Percentiles rank a stretch among this genome's conserved stretches.
phyloP scores from a whole-genome alignment of 35 echinoderm and acorn worm species.

The Eucidaris tribuloides region DNA sequence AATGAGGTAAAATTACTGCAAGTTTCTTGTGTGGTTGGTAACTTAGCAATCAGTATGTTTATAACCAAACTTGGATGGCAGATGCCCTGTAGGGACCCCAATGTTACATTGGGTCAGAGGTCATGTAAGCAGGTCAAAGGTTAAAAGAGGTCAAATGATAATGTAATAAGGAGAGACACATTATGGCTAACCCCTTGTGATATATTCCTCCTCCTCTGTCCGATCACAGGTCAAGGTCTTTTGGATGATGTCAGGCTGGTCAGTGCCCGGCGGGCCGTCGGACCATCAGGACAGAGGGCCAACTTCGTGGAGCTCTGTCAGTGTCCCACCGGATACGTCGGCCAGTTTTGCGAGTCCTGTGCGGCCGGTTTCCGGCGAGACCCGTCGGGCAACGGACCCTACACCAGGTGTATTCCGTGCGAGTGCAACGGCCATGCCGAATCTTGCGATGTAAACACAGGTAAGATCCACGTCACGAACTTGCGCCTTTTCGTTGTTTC shows the following conservation, averaged over 20 bases:
- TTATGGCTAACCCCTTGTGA: too few relatives aligned
- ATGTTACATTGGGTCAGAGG: too few relatives aligned
- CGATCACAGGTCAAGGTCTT: conserved; percentile 62
- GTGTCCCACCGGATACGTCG: conserved; percentile 84
- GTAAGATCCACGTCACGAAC: too few relatives aligned
- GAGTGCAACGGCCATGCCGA: conserved; percentile 88
- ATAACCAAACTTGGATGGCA: too few relatives aligned
- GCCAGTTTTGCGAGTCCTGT: conserved; percentile 97
- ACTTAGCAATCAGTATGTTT: neutral
- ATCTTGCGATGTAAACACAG: conserved; percentile 77
- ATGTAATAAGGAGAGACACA: too few relatives aligned
- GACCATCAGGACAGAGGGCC: conserved; percentile 31
- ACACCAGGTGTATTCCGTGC: conserved; percentile 83
- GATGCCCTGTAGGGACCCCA: too few relatives aligned
- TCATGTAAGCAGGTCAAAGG: too few relatives aligned
- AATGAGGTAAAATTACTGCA: too few relatives aligned
- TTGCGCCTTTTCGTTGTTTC: too few relatives aligned
- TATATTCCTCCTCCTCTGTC: neutral
- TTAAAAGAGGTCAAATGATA: too few relatives aligned
- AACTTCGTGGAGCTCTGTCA: conserved; percentile 82
- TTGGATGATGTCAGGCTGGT: conserved; percentile 79
- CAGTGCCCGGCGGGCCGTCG: conserved; percentile 57
- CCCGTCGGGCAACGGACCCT: conserved; percentile 68
- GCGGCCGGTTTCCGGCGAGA: conserved; percentile 71
- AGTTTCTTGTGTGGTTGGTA: too few relatives aligned